These are phyloP conservation scores for Ditula angustiorana DNA, from an alignment of 2,888 invertebrate species.

Conservation along the genomic window DNA sequence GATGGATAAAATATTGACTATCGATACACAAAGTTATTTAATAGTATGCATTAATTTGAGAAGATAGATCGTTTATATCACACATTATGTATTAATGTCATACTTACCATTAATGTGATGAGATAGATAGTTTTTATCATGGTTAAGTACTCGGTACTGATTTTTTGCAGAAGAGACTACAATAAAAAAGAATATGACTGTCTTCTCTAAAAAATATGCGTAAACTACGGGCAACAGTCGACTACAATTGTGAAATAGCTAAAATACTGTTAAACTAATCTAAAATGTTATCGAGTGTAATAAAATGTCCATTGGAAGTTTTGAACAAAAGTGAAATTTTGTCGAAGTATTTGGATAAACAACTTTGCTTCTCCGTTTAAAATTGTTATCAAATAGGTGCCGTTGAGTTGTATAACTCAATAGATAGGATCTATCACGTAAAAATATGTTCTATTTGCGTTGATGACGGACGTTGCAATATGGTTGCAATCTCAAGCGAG, in stretches of 20 bases:
- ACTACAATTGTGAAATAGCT: constrained; percentile 11
- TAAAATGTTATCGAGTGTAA: constrained; percentile 17
- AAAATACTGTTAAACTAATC: constrained; percentile 14
- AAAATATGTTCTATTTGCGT: too few species aligned
- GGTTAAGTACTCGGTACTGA: not conserved
- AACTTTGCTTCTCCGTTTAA: not conserved
- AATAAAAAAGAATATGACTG: not conserved
- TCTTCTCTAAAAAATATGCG: not conserved
- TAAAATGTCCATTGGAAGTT: constrained; percentile 21
- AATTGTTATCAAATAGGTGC: constrained; percentile 3
- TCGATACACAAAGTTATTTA: too few species aligned
- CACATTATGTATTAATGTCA: not conserved
- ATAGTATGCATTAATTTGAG: too few species aligned
- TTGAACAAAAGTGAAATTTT: constrained; percentile 26
- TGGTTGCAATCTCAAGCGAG: too few species aligned
- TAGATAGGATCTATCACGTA: not conserved
- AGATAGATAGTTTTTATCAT: constrained; percentile 24
- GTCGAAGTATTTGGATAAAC: constrained; percentile 16
- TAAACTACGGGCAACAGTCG: not conserved
- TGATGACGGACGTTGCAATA: too few species aligned
- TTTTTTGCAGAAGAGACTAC: not conserved
- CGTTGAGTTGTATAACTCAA: not conserved
- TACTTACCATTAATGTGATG: constrained; percentile 24
- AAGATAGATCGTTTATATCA: too few species aligned
- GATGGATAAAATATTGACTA: too few species aligned